phyloP scores from a whole-genome alignment of 2,888 invertebrate species.

The Acleris literana region DNA sequence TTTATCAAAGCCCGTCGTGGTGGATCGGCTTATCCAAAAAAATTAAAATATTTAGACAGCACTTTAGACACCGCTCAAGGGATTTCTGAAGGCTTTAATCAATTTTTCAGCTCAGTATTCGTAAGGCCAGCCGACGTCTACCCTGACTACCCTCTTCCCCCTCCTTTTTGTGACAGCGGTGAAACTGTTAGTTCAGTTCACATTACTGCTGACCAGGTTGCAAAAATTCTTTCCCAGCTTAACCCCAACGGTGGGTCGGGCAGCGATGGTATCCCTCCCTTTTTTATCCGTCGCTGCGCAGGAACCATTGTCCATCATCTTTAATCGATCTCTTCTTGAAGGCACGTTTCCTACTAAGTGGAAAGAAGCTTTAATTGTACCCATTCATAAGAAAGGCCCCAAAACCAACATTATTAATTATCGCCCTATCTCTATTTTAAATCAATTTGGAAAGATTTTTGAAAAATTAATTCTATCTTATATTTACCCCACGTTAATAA shows the following conservation, averaged over 20 bases:
- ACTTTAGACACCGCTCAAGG: background rate
- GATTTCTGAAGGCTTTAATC: background rate
- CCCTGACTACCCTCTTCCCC: background rate
- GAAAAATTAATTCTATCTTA: background rate
- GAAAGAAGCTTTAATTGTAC: slow-evolving; percentile 11
- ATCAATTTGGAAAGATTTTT: slow-evolving; percentile 4
- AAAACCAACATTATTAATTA: background rate
- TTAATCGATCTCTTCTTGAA: background rate
- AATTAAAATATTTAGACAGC: background rate
- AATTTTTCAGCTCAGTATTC: background rate
- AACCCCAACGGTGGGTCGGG: slow-evolving; percentile 6
- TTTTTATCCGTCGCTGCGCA: slow-evolving; percentile 3
- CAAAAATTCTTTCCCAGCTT: background rate
- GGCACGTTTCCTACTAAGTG: slow-evolving; percentile 1
- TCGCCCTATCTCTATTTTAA: slow-evolving; percentile 2
- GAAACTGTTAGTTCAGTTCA: slow-evolving; percentile 1
- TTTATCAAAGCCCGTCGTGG: background rate
- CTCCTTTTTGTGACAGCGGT: background rate
- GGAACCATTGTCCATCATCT: background rate
- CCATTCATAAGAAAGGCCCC: slow-evolving; percentile 6
- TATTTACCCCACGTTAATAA: background rate
- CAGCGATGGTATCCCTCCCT: slow-evolving; percentile 7
- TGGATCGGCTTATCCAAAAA: background rate
- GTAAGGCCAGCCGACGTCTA: background rate
- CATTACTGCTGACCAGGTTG: background rate